Percentiles rank a stretch among this genome's conserved stretches.
These are phyloP conservation scores for Cotesia typhae DNA, from an alignment of 1,140 invertebrate genomes.

Conservation along the genomic window DNA sequence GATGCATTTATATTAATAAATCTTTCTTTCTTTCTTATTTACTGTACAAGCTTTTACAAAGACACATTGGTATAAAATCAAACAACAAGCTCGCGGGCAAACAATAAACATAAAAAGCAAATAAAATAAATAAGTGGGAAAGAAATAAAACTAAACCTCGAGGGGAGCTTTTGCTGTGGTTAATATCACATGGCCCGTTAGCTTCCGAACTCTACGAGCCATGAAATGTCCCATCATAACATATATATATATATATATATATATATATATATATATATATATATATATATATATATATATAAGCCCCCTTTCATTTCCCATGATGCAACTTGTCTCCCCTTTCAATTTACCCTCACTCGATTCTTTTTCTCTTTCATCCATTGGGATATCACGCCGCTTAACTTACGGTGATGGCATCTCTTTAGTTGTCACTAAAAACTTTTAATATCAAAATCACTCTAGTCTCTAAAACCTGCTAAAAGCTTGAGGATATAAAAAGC, in stretches of 20 bases:
- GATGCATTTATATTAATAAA: neutral
- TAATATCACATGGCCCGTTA: slow-evolving; percentile 61
- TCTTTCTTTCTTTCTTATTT: neutral
- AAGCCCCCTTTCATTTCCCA: slow-evolving; percentile 46
- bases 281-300: slow-evolving; percentile 45
- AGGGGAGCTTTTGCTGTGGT: slow-evolving; percentile 46
- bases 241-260: slow-evolving; percentile 43
- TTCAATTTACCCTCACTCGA: slow-evolving; percentile 21
- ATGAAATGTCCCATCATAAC: slow-evolving; percentile 64
- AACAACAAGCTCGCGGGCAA: slow-evolving; percentile 45
- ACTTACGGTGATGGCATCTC: slow-evolving; percentile 27
- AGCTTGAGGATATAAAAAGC: too few relatives aligned
- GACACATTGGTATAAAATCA: neutral
- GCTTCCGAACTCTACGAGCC: slow-evolving; percentile 56
- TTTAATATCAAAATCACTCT: too few relatives aligned
- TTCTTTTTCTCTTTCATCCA: slow-evolving; percentile 20
- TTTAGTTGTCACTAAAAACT: too few relatives aligned
- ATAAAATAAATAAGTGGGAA: slow-evolving; percentile 26
- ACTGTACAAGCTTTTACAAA: too few relatives aligned
- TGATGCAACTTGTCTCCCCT: slow-evolving; percentile 41
- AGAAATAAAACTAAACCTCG: slow-evolving; percentile 32
- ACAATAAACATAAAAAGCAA: slow-evolving; percentile 35
- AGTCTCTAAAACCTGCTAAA: too few relatives aligned
- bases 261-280: slow-evolving; percentile 49
- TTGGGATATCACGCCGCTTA: neutral